Percentiles rank a stretch among this genome's conserved stretches.
Conservation (phyloP, 1,140 invertebrate species). For the Campoletis sonorensis region DNA sequence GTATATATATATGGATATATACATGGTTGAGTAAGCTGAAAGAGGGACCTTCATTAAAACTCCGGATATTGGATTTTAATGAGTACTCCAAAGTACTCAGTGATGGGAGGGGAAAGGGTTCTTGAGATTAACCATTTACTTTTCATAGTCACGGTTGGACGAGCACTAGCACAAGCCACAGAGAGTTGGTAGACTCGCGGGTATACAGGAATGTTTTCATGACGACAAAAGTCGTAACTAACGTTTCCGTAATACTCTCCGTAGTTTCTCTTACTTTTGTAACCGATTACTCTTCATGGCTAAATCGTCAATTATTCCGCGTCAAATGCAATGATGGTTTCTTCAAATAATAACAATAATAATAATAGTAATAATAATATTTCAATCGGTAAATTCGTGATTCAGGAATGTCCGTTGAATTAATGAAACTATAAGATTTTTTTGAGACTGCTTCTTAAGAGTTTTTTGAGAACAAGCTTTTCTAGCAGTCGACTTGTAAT, state of each 20-base stretch:
- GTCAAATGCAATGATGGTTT: neutral
- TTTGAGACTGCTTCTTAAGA: too few relatives aligned
- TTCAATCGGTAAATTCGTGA: neutral
- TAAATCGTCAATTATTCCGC: neutral
- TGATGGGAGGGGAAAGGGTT: conserved; percentile 8
- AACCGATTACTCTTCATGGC: neutral
- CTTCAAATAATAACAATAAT: neutral
- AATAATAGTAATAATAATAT: too few relatives aligned
- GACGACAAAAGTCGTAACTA: neutral
- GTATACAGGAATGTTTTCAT: conserved; percentile 18
- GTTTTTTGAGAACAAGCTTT: too few relatives aligned
- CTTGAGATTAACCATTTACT: conserved; percentile 54
- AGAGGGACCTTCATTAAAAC: conserved; percentile 48
- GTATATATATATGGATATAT: neutral
- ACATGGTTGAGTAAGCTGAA: conserved; percentile 4
- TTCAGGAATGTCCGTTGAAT: neutral
- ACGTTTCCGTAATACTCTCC: neutral
- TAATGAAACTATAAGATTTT: neutral
- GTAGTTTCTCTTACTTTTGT: conserved; percentile 11
- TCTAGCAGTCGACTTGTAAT: too few relatives aligned
- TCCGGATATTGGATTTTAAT: conserved; percentile 54
- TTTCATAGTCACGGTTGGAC: conserved; percentile 51
- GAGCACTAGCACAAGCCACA: conserved; percentile 37
- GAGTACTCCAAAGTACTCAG: conserved; percentile 48
- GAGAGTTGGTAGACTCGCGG: conserved; percentile 22